Percentiles rank a stretch among this genome's conserved stretches.
phyloP scores from a whole-genome alignment of 2,797 vertebrate genomes.

The Holocentrus rufus region DNA sequence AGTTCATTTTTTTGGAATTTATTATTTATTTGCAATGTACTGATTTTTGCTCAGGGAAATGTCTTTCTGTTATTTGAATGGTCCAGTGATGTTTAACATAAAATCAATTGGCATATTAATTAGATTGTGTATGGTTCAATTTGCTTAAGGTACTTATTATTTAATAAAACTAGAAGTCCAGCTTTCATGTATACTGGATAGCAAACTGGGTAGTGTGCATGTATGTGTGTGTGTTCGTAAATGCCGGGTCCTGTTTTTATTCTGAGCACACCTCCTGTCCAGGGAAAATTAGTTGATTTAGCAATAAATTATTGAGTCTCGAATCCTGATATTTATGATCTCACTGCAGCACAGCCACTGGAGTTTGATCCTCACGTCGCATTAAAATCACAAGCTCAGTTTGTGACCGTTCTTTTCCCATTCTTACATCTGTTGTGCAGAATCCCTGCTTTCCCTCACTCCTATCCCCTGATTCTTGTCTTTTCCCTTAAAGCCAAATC shows the following conservation, averaged over 20 bases:
- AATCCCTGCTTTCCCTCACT: conserved; percentile 45
- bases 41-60: conserved; percentile 45
- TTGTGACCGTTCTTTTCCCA: conserved; percentile 39
- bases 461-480: conserved; percentile 44
- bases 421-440: conserved; percentile 32
- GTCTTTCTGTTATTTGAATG: conserved; percentile 25
- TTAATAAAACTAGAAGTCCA: neutral
- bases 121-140: conserved; percentile 5
- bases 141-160: neutral
- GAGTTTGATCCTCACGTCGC: conserved; percentile 22
- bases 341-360: conserved; percentile 2
- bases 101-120: conserved; percentile 45
- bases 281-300: conserved; percentile 5
- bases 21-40: conserved; percentile 29
- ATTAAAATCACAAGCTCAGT: conserved; percentile 15
- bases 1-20: conserved; percentile 16
- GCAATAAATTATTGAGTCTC: conserved; percentile 18
- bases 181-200: neutral
- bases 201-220: neutral
- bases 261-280: too few species aligned
- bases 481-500: conserved; percentile 59
- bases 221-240: neutral
- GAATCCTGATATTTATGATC: conserved; percentile 9
- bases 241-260: neutral
- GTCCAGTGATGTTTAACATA: conserved; percentile 37